A percentile compares a stretch with the other conserved stretches of the same genome.
Evolutionary conservation across 2,113 vertebrate genomes (phyloP).

Genomic region (Xerus inauris): DNA sequence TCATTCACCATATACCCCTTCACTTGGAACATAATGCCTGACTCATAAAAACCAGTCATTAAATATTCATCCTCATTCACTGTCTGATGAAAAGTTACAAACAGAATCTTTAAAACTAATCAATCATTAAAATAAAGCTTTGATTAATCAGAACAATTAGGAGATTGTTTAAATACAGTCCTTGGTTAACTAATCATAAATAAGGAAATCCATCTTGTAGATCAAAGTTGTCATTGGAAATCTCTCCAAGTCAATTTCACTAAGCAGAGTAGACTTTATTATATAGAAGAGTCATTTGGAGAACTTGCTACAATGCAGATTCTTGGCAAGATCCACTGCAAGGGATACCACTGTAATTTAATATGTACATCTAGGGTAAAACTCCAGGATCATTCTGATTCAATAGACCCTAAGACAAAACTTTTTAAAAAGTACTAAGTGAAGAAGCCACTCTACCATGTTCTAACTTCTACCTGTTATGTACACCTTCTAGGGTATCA

Average conservation of each 20-base stretch:
- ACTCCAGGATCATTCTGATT: not conserved
- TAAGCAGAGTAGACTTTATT: not conserved
- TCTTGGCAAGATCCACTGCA: not conserved
- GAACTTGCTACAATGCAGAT: not conserved
- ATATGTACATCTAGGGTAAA: not conserved
- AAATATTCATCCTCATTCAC: slow-evolving; percentile 11
- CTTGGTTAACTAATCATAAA: slow-evolving; percentile 17
- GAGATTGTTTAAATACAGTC: slow-evolving; percentile 1
- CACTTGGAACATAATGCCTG: not conserved
- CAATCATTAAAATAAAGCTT: slow-evolving; percentile 28
- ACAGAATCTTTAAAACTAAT: slow-evolving; percentile 28
- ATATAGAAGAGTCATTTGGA: not conserved
- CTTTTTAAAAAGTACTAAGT: not conserved
- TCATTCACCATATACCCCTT: not conserved
- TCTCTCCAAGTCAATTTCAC: not conserved
- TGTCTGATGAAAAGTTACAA: not conserved
- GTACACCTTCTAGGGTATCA: not conserved
- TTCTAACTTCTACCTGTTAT: not conserved
- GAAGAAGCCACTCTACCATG: not conserved
- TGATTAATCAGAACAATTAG: slow-evolving; percentile 19
- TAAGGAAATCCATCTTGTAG: not conserved
- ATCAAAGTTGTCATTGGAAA: not conserved
- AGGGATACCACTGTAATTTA: not conserved
- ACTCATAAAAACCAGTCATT: slow-evolving; percentile 19
- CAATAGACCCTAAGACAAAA: not conserved